Conservation (phyloP, 2,113 vertebrate species). For the Tachysurus fulvidraco region DNA sequence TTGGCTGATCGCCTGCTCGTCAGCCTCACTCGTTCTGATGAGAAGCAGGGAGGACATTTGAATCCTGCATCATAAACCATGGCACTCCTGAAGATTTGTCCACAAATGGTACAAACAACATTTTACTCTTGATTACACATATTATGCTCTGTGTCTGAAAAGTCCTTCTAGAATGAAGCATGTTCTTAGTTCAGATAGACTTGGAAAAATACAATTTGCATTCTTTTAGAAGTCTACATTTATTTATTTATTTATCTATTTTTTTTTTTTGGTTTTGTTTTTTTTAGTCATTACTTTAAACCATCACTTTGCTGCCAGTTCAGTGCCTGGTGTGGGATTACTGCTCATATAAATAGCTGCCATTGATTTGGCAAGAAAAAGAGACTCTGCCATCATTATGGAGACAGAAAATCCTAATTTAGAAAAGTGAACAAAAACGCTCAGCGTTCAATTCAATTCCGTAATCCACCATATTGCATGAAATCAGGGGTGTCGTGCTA, state of each 20-base stretch:
- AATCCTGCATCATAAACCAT: slow-evolving; percentile 44
- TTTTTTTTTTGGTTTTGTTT: slow-evolving; percentile 57
- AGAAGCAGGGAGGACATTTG: slow-evolving; percentile 63
- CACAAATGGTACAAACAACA: slow-evolving; percentile 18
- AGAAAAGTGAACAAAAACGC: slow-evolving; percentile 76
- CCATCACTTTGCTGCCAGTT: slow-evolving; percentile 69
- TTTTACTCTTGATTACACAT: slow-evolving; percentile 44
- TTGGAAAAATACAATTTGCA: slow-evolving; percentile 63
- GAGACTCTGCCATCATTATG: slow-evolving; percentile 75
- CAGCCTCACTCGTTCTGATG: slow-evolving; percentile 71
- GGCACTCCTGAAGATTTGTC: slow-evolving; percentile 40
- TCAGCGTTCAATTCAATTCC: slow-evolving; percentile 72
- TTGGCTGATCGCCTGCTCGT: slow-evolving; percentile 81
- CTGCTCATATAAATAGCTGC: slow-evolving; percentile 77
- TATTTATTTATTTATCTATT: slow-evolving; percentile 67
- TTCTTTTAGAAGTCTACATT: slow-evolving; percentile 66
- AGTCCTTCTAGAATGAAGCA: slow-evolving; percentile 54
- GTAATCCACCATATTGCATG: slow-evolving; percentile 77
- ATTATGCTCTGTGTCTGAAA: slow-evolving; percentile 42
- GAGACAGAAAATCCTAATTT: slow-evolving; percentile 81
- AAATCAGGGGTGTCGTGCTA: slow-evolving; percentile 75
- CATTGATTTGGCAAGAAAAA: slow-evolving; percentile 75
- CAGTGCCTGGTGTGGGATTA: slow-evolving; percentile 71
- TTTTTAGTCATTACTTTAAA: slow-evolving; percentile 72
- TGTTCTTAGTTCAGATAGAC: slow-evolving; percentile 49